Percentiles rank a stretch among this genome's conserved stretches.
Conservation (phyloP, 2,113 vertebrate genomes). For the Malurus elegans region DNA sequence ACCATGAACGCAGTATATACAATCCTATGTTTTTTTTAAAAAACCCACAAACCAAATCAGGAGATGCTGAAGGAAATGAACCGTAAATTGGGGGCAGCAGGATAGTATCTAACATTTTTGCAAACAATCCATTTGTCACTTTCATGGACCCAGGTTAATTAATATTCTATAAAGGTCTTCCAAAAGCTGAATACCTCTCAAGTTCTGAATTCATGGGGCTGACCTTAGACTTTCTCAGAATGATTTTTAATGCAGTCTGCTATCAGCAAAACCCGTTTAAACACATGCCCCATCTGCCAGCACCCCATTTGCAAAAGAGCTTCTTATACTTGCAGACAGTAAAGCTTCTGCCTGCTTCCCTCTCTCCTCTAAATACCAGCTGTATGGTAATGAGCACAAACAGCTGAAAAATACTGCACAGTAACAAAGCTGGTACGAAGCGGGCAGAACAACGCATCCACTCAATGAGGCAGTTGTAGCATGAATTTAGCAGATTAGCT, state of each 20-base stretch:
- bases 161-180: slow-evolving; percentile 76
- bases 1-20: not conserved
- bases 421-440: slow-evolving; percentile 86
- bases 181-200: slow-evolving; percentile 77
- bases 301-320: slow-evolving; percentile 79
- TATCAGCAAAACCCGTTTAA: slow-evolving; percentile 85
- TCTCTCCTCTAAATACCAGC: slow-evolving; percentile 90
- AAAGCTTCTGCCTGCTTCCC: slow-evolving; percentile 81
- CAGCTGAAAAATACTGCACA: slow-evolving; percentile 85
- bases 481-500: slow-evolving; percentile 90
- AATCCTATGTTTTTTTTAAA: not conserved
- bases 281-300: slow-evolving; percentile 91
- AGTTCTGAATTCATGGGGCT: slow-evolving; percentile 77
- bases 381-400: slow-evolving; percentile 98
- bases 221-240: slow-evolving; percentile 84
- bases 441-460: slow-evolving; percentile 82
- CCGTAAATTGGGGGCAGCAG: not conserved
- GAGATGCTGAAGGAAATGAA: slow-evolving; percentile 12
- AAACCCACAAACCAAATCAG: not conserved
- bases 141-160: slow-evolving; percentile 65
- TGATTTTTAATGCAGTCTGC: slow-evolving; percentile 82
- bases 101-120: slow-evolving; percentile 17
- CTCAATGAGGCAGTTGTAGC: slow-evolving; percentile 83
- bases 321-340: slow-evolving; percentile 80
- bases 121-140: slow-evolving; percentile 60